Evolutionary conservation across 2,888 invertebrate species (phyloP), one percentile per base, ranked within the genome.

Genomic region (Orchesellides sinensis): DNA sequence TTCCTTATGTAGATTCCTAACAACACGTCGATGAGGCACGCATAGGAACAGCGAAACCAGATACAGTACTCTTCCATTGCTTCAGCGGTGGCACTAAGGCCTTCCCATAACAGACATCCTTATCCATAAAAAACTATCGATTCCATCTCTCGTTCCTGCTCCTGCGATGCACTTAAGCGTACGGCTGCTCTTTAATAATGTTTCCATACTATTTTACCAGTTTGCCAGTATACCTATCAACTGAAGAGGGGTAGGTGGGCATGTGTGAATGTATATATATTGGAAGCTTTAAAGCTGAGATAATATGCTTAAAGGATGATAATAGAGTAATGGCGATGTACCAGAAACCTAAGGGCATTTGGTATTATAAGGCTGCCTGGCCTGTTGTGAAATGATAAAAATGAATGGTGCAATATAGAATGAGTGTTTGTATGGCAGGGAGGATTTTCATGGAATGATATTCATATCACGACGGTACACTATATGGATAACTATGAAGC

Each of bases 311-410:
- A 25, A 54, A 77, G n/a, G 77, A 68, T 69, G 52, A 77, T 59
- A 32, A 72, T 65, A 25, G 40, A 66, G 32, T 23, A 66, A 66
- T 63, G 47, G 54, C 29, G 54, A 29, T 61, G 68, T 69, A 77
- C 59, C 69, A 77, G 49, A 80, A 80, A 72, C 72, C 79, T 80
- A 80, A 80, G 79, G 79, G 79, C 72, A 80, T 80, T 47, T 17
- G 23, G 61, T 77, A 54, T 45, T 69, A 69, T 69, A 77, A 77
- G 77, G 77, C 27, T 65, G 14, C 25, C 52, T 69, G 23, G 29
- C 54, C 25, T 45, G 14, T 40, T 29, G 52, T 29, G 25, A 54
- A 75, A 65, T 66, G 78, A 78, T 78, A 78, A 77, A 66, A 75
- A 54, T 78, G 78, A 78, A 78, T 78, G 78, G 54, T 70, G 14